Evolutionary conservation across 2,113 vertebrate genomes (phyloP).

Genomic region (Sinocyclocheilus anshuiensis): DNA sequence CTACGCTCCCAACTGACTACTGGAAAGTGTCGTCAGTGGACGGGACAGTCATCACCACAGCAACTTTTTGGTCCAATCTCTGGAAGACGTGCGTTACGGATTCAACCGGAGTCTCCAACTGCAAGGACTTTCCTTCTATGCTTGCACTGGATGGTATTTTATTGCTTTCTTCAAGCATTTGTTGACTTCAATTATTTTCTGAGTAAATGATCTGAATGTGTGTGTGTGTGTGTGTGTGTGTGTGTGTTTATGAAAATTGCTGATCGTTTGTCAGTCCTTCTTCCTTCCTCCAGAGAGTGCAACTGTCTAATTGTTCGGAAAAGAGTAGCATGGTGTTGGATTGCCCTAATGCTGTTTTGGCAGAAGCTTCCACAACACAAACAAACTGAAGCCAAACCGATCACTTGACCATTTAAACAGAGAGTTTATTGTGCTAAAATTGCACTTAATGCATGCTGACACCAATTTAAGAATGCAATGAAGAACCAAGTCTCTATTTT

Average conservation of each 20-base stretch:
- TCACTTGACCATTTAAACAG: conserved; percentile 37
- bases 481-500: not conserved
- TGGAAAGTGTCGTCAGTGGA: conserved; percentile 88
- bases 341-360: conserved; percentile 52
- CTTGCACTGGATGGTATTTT: conserved; percentile 85
- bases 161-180: not conserved
- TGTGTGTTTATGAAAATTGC: not conserved
- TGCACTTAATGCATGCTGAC: conserved; percentile 17
- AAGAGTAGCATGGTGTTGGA: conserved; percentile 56
- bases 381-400: conserved; percentile 46
- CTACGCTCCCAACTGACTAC: conserved; percentile 85
- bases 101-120: conserved; percentile 87
- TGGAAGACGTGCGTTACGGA: conserved; percentile 89
- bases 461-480: conserved; percentile 2
- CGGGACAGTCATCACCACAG: conserved; percentile 87
- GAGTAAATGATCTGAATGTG: not conserved
- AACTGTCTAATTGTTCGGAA: conserved; percentile 31
- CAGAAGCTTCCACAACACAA: conserved; percentile 43
- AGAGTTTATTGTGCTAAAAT: conserved; percentile 32
- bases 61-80: conserved; percentile 86
- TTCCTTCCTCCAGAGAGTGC: not conserved
- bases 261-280: not conserved
- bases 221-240: not conserved
- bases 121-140: conserved; percentile 89
- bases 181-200: not conserved